Base-by-base conservation (phyloP, 2,888 invertebrate genomes). In the Campaea margaritaria region DNA sequence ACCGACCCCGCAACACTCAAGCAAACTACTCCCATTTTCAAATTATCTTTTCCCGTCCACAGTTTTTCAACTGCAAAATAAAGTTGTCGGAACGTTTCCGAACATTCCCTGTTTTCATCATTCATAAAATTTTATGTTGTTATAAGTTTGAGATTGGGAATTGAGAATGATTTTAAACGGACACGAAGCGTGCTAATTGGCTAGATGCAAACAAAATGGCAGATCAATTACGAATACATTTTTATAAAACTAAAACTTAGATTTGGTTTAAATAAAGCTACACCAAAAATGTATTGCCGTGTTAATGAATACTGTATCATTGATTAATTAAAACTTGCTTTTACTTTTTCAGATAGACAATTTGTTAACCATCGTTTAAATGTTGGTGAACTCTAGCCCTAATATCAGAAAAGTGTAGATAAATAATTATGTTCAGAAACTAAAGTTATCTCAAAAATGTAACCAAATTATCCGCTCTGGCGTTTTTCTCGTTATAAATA, bases 391-490 rank as follows among this genome's bases (percentile, higher is more conserved):
- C 10, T 7, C 31, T 9, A 7, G 10, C 31, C 9, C 1, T 31
- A 31, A 31, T 31, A 9, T 31, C 31, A 31, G 31, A 42, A 49
- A 15, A 27, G 39, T 46, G 13, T 46, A 46, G 50, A 45, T 54
- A 50, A 52, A 52, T 36, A 38, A 50, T 21, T 21, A 50, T 54
- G 50, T 55, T 51, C 42, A 15, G 38, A 45, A 53, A 43, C 8
- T 13, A 28, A 34, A 47, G 60, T 14, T 61, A 61, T 61, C 50
- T 52, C 50, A 64, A 64, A 61, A 44, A 62, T 57, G 51, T 42
- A 48, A 15, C 55, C 47, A 54, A 62, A 62, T 63, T 61, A 63
- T 56, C 55, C 55, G 55, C 55, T 49, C 49, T 58, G 15, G 34
- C 53, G 59, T 51, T 21, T 44, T 41, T 50, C 44, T 47, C 43